A percentile compares a stretch with the other conserved stretches of the same genome.
These are phyloP conservation scores for Eulithis testata DNA, from an alignment of 2,888 invertebrate genomes.

Conservation along the genomic window DNA sequence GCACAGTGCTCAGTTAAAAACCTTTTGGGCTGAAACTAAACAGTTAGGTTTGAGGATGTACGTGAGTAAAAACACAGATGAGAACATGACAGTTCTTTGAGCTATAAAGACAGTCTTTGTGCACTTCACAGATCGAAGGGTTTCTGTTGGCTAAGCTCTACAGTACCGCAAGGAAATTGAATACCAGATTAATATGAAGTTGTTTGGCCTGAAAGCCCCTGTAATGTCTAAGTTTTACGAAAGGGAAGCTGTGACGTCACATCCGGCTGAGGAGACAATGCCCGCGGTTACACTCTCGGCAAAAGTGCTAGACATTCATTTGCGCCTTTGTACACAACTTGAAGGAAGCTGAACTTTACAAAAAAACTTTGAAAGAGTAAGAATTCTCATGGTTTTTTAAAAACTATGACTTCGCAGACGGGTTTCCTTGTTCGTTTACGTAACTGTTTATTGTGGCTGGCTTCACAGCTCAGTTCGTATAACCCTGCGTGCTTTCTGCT, in stretches of 20 bases:
- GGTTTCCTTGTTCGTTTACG: background rate
- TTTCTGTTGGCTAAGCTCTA: no score
- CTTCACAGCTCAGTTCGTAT: no score
- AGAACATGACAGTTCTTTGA: no score
- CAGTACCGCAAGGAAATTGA: background rate
- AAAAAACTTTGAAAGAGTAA: slow-evolving; percentile 37
- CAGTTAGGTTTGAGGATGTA: no score
- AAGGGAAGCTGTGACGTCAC: slow-evolving; percentile 43
- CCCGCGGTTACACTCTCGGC: slow-evolving; percentile 43
- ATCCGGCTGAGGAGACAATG: slow-evolving; percentile 46
- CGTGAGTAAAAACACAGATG: no score
- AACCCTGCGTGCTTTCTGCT: no score
- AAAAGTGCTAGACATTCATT: slow-evolving; percentile 45
- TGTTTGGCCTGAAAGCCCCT: slow-evolving; percentile 22
- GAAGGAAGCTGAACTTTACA: slow-evolving; percentile 38
- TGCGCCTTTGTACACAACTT: slow-evolving; percentile 42
- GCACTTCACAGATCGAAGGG: background rate
- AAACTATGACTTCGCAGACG: background rate
- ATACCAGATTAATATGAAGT: slow-evolving; percentile 18
- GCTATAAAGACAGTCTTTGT: no score
- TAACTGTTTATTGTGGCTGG: background rate
- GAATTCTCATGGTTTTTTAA: slow-evolving; percentile 9
- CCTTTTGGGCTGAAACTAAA: no score
- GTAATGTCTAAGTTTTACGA: slow-evolving; percentile 43
- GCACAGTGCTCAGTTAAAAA: no score